Conservation (phyloP, 2,797 vertebrate species). For the Nothura maculosa region DNA sequence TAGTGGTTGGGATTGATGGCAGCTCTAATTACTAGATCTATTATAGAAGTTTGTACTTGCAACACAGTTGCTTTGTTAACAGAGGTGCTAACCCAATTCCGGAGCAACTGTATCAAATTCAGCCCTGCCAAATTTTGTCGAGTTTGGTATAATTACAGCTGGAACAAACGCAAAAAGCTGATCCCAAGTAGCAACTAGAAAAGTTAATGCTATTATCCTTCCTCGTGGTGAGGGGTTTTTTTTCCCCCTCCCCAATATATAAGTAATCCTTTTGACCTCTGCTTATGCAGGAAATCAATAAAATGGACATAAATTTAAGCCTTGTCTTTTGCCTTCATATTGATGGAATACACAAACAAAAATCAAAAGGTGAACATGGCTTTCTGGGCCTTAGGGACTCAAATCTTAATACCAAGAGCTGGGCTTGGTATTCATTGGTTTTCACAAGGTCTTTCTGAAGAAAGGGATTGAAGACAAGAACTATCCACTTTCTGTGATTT, state of each 20-base stretch:
- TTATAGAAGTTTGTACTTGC: background rate
- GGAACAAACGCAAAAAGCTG: background rate
- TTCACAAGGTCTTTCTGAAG: background rate
- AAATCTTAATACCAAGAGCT: background rate
- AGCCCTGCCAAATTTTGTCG: background rate
- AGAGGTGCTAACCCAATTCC: background rate
- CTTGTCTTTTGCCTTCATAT: too few relatives aligned
- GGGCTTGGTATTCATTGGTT: background rate
- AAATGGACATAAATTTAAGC: background rate
- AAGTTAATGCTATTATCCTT: background rate
- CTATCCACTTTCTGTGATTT: background rate
- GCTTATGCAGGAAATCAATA: background rate
- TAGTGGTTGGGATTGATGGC: background rate
- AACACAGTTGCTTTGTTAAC: background rate
- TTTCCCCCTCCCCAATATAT: background rate
- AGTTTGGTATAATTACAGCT: background rate
- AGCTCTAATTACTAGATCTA: slow-evolving; percentile 8
- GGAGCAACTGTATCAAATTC: background rate
- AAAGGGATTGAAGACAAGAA: background rate
- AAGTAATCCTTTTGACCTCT: background rate
- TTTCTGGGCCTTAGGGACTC: background rate
- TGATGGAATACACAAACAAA: background rate
- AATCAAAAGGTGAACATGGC: fast-evolving
- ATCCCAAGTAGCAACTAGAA: background rate
- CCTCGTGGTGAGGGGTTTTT: background rate